These are phyloP conservation scores for Ptilonorhynchus violaceus DNA, from an alignment of 2,113 vertebrate species.

Conservation along the genomic window DNA sequence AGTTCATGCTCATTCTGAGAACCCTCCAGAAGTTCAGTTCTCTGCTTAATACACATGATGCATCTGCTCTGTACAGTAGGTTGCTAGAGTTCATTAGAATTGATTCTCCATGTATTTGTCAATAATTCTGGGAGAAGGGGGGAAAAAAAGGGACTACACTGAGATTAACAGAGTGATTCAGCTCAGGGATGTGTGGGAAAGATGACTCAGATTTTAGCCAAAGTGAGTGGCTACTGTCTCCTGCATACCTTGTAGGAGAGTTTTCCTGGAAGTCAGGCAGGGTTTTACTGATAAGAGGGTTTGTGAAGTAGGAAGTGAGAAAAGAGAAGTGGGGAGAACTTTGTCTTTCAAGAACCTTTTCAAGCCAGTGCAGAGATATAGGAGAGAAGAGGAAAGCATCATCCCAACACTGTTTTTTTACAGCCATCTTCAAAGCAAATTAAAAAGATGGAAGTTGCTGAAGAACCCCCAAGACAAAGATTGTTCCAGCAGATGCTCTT, in stretches of 20 bases:
- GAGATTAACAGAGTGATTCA: neutral
- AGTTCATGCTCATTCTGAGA: neutral
- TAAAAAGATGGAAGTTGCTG: neutral
- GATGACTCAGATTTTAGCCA: neutral
- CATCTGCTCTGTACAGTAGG: neutral
- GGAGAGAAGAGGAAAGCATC: neutral
- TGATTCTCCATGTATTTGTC: neutral
- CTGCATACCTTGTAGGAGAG: neutral
- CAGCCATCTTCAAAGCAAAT: neutral
- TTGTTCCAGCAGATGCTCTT: neutral
- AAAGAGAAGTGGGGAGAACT: neutral
- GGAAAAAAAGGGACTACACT: accelerated
- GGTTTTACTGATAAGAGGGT: neutral
- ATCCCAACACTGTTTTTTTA: neutral
- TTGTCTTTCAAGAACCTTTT: neutral
- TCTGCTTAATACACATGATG: neutral
- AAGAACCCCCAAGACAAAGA: neutral
- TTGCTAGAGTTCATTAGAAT: neutral
- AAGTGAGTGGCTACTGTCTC: neutral
- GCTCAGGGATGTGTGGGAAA: neutral
- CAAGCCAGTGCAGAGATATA: neutral
- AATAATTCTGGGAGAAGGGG: neutral
- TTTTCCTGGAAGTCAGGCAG: conserved; percentile 9
- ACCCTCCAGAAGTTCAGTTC: neutral
- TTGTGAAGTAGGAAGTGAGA: neutral